A percentile compares a stretch with the other conserved stretches of the same genome.
Evolutionary conservation across 2,113 vertebrate genomes (phyloP).

Genomic region (Echinops telfairi): DNA sequence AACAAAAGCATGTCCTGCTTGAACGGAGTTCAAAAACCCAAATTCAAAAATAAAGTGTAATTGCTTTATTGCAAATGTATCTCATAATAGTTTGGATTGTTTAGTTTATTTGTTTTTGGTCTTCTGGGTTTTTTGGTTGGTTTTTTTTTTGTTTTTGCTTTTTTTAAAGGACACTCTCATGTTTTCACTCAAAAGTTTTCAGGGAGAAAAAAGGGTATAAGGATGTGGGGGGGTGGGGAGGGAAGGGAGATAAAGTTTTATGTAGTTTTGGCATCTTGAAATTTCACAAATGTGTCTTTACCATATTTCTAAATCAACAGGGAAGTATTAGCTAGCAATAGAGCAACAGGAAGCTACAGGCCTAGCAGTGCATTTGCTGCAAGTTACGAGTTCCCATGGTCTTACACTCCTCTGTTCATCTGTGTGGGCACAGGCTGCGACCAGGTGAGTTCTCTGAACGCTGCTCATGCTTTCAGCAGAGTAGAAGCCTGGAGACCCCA

Average conservation of each 20-base stretch:
- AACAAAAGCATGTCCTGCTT: not conserved
- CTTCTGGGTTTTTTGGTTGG: too few relatives aligned
- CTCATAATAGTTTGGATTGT: not conserved
- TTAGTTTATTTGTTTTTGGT: not conserved
- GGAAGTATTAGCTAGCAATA: not conserved
- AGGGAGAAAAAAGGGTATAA: not conserved
- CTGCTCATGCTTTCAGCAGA: not conserved
- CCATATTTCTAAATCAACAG: not conserved
- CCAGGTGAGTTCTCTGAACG: not conserved
- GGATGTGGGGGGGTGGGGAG: not conserved
- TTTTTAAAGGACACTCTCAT: not conserved
- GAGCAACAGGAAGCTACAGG: not conserved
- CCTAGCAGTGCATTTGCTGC: not conserved
- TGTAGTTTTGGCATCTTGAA: not conserved
- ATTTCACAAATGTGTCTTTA: constrained; percentile 1
- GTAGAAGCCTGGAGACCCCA: not conserved
- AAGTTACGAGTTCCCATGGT: not conserved
- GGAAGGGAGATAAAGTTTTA: constrained; percentile 14
- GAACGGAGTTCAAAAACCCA: constrained; percentile 50
- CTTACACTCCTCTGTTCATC: not conserved
- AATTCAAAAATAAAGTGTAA: constrained; percentile 30
- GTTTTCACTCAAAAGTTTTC: constrained; percentile 44
- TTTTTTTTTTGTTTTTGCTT: not conserved
- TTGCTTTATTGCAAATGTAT: not conserved
- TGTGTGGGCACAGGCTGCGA: not conserved